Percentiles rank a stretch among this genome's conserved stretches.
Conservation (phyloP, 2,113 vertebrate genomes). For the Dipodomys ordii region DNA sequence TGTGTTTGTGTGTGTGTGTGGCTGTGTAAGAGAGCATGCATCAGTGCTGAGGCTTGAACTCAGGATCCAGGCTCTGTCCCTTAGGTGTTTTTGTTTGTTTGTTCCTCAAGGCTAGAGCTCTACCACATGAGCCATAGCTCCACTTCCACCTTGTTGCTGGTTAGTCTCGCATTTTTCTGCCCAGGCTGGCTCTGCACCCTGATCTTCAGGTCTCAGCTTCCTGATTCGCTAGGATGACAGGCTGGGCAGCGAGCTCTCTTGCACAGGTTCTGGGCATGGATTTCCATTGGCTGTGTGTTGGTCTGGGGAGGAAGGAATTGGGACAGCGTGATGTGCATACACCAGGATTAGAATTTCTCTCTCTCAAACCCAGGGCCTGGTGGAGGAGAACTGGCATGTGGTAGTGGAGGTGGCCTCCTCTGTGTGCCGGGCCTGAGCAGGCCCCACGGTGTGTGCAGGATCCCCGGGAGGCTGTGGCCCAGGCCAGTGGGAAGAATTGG, state of each 20-base stretch:
- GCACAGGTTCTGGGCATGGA: neutral
- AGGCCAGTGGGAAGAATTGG: neutral
- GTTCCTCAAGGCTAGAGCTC: too few species aligned
- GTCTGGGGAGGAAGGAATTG: neutral
- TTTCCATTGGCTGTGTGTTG: fast-evolving
- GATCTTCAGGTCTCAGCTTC: too few species aligned
- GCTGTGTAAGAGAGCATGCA: too few species aligned
- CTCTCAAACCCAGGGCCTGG: neutral
- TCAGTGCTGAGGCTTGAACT: too few species aligned
- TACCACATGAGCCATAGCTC: too few species aligned
- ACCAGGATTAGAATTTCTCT: neutral
- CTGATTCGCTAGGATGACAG: too few species aligned
- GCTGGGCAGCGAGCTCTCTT: neutral
- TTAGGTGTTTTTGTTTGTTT: too few species aligned
- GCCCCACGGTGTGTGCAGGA: fast-evolving
- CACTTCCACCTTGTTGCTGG: too few species aligned
- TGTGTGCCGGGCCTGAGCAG: fast-evolving
- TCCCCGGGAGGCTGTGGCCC: neutral
- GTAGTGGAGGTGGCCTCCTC: neutral
- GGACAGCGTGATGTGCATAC: neutral
- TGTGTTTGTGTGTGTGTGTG: too few species aligned
- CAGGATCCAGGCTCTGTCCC: too few species aligned
- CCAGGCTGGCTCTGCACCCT: too few species aligned
- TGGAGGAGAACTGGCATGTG: fast-evolving
- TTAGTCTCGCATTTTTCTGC: too few species aligned